These are phyloP conservation scores for Pithecia hirsuta DNA, from an alignment of 2,797 vertebrate genomes.

Conservation along the genomic window DNA sequence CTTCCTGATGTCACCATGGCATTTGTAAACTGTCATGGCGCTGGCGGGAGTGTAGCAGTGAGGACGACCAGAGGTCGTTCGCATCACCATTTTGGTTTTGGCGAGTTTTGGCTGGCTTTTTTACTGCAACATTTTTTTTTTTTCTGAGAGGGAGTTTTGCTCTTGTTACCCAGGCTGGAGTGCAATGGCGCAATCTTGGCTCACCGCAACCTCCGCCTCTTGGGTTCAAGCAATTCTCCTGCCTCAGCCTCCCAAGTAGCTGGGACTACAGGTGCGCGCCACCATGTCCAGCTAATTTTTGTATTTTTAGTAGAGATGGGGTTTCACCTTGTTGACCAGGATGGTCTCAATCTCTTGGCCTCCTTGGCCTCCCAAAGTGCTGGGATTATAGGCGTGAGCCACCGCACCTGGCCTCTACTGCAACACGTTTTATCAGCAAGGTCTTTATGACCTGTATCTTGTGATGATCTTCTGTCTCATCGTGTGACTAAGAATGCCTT, in stretches of 20 bases:
- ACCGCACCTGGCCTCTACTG: background rate
- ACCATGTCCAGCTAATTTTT: too few relatives aligned
- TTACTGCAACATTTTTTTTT: background rate
- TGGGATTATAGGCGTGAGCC: too few relatives aligned
- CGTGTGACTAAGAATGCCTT: background rate
- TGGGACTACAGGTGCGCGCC: too few relatives aligned
- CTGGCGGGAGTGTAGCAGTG: background rate
- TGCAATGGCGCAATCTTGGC: rapidly evolving
- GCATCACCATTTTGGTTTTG: background rate
- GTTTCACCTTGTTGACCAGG: too few relatives aligned
- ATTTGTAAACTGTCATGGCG: background rate
- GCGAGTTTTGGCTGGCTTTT: background rate
- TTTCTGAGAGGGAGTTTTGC: too few relatives aligned
- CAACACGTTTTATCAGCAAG: background rate
- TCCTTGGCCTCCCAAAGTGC: too few relatives aligned
- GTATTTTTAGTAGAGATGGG: too few relatives aligned
- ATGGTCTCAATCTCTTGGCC: too few relatives aligned
- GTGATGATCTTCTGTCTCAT: background rate
- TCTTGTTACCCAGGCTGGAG: too few relatives aligned
- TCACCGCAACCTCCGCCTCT: too few relatives aligned
- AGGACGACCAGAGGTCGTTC: background rate
- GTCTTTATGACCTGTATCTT: background rate
- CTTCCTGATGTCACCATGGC: background rate
- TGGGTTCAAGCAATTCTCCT: too few relatives aligned
- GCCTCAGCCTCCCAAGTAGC: too few relatives aligned